A percentile compares a stretch with the other conserved stretches of the same genome.
These are phyloP conservation scores for Orycteropus afer DNA, from an alignment of 2,113 vertebrate species.

Conservation along the genomic window DNA sequence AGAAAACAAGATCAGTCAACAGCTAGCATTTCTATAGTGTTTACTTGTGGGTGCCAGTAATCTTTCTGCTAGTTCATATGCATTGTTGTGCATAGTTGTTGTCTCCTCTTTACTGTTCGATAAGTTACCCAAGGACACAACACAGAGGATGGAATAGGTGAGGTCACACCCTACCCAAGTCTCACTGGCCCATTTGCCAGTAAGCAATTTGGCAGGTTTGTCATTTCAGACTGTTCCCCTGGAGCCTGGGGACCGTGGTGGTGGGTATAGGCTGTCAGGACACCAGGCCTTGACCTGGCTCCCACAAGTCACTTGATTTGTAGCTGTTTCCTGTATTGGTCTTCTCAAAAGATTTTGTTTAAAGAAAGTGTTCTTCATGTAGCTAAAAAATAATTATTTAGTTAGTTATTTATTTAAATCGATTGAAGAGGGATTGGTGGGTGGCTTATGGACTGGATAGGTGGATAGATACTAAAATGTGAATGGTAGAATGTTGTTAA, in stretches of 20 bases:
- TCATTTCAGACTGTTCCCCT: neutral
- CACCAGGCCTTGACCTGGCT: neutral
- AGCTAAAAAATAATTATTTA: neutral
- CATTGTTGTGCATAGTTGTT: neutral
- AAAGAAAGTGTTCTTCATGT: neutral
- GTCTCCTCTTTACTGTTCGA: constrained; percentile 21
- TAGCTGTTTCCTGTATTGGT: neutral
- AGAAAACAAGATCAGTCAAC: neutral
- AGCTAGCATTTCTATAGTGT: neutral
- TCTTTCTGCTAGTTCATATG: neutral
- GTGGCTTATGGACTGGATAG: neutral
- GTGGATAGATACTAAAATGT: neutral
- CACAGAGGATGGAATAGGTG: neutral
- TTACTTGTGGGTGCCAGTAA: neutral
- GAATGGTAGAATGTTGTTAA: neutral
- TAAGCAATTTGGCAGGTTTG: neutral
- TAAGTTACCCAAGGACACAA: neutral
- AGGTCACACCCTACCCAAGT: neutral
- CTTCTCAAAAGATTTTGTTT: neutral
- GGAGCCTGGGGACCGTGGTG: too few relatives aligned
- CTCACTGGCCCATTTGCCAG: neutral
- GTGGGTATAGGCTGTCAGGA: neutral
- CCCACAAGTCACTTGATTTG: neutral
- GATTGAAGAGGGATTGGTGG: neutral
- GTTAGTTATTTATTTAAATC: too few relatives aligned